Conservation (phyloP, 1,140 invertebrate genomes). For the Argopecten irradians region DNA sequence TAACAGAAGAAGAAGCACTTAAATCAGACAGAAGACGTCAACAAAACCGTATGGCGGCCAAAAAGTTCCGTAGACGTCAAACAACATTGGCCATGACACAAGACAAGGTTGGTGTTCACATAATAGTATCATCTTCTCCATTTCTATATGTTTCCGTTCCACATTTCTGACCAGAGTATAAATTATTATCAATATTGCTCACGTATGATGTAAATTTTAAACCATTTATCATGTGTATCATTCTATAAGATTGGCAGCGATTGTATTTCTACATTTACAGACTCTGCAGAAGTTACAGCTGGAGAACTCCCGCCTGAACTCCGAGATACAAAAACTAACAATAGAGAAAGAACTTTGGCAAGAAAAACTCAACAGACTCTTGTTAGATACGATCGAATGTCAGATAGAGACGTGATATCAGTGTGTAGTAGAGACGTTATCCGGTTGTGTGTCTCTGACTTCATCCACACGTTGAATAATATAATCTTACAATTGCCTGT, state of each 20-base stretch:
- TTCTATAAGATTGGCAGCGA: background rate
- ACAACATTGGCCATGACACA: slow-evolving; percentile 48
- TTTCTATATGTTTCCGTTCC: no score
- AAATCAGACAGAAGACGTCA: slow-evolving; percentile 58
- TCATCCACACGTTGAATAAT: no score
- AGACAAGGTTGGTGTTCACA: slow-evolving; percentile 49
- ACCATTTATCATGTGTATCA: background rate
- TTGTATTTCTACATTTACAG: slow-evolving; percentile 47
- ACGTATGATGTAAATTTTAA: no score
- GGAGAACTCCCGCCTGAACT: slow-evolving; percentile 44
- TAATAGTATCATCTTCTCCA: background rate
- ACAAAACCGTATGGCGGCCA: slow-evolving; percentile 61
- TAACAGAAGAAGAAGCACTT: slow-evolving; percentile 57
- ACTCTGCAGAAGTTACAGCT: slow-evolving; percentile 50
- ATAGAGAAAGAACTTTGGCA: slow-evolving; percentile 43
- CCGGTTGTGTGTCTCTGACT: no score
- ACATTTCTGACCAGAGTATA: no score
- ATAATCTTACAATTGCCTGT: no score
- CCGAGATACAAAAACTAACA: slow-evolving; percentile 43
- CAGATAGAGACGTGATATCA: background rate
- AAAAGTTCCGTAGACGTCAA: slow-evolving; percentile 57
- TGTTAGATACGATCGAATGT: background rate
- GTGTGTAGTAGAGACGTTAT: no score
- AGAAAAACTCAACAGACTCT: background rate
- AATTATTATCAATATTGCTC: no score